These are phyloP conservation scores for Bimastos eiseni DNA, from an alignment of 2,888 invertebrate genomes.

Conservation along the genomic window DNA sequence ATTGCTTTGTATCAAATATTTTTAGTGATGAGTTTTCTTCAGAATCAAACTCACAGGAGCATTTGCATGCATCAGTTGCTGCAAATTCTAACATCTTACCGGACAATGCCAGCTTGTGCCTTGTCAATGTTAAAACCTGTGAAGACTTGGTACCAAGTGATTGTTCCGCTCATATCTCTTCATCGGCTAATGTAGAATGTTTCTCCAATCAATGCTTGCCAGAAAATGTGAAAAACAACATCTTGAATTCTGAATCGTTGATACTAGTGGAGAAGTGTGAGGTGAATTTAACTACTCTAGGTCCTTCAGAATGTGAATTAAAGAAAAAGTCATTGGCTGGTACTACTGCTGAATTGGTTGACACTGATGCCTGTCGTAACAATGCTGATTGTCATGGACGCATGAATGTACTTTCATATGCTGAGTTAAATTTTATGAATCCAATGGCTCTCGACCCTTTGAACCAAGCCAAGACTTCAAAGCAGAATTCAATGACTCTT, in stretches of 20 bases:
- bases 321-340: not conserved
- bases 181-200: not conserved
- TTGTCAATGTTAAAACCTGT: not conserved
- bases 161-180: not conserved
- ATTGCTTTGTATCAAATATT: not conserved
- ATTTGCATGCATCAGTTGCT: not conserved
- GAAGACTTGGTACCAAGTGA: not conserved
- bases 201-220: not conserved
- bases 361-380: not conserved
- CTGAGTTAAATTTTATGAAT: not conserved
- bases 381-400: not conserved
- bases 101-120: not conserved
- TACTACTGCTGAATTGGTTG: not conserved
- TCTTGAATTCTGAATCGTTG: not conserved
- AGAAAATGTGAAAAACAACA: not conserved
- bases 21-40: not conserved
- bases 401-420: not conserved
- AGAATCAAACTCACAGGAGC: not conserved
- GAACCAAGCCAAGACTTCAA: not conserved
- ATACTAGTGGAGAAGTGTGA: not conserved
- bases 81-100: not conserved
- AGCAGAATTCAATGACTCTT: not conserved
- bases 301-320: conserved; percentile 3
- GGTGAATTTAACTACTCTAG: not conserved
- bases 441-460: not conserved